phyloP scores from a whole-genome alignment of 2,797 vertebrate genomes.

The Pantherophis vulpinus region DNA sequence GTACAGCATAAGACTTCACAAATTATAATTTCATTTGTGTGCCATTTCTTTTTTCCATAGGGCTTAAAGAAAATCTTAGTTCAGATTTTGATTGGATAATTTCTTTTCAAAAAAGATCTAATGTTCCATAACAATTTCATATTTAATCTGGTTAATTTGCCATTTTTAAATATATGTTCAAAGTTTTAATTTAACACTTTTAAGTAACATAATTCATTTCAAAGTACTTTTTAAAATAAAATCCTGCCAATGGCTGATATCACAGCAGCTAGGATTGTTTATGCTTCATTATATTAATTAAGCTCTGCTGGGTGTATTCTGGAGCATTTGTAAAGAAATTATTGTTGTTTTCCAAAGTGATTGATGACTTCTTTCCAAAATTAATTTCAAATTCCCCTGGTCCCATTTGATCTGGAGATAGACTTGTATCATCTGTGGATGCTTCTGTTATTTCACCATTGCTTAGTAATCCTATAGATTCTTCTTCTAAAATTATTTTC shows the following conservation, averaged over 20 bases:
- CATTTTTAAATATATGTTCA: background rate
- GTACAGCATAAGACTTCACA: background rate
- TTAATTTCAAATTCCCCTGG: constrained; percentile 18
- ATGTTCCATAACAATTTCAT: background rate
- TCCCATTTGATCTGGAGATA: background rate
- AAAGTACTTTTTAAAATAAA: background rate
- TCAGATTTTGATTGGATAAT: background rate
- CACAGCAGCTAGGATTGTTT: background rate
- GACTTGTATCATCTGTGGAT: background rate
- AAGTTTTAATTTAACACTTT: background rate
- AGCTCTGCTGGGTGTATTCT: background rate
- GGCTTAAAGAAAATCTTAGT: background rate
- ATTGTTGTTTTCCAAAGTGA: background rate
- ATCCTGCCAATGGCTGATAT: background rate
- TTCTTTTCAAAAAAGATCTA: background rate
- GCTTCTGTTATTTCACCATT: background rate
- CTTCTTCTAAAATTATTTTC: background rate
- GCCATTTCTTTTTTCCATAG: background rate
- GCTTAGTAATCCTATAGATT: constrained; percentile 7
- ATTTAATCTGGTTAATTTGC: background rate
- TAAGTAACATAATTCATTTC: background rate
- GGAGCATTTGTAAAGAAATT: constrained; percentile 3
- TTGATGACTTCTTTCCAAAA: constrained; percentile 18
- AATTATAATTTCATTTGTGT: background rate
- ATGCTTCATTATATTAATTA: background rate